Evolutionary conservation across 2,113 vertebrate genomes (phyloP).

Genomic region (Rhagologus leucostigma): DNA sequence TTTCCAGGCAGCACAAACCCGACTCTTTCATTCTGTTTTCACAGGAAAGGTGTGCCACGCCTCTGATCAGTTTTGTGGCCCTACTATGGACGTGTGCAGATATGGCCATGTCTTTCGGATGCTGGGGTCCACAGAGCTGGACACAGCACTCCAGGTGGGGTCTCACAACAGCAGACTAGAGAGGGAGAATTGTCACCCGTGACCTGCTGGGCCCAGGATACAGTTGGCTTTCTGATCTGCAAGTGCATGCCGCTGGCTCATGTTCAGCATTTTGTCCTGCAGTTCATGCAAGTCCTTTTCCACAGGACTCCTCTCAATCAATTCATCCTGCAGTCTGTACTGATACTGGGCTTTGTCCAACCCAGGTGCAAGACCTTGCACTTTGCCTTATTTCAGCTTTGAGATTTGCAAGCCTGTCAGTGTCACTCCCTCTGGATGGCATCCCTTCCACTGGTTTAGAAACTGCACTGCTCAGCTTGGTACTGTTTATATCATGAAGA

Average conservation of each 20-base stretch:
- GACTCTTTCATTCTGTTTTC: not conserved
- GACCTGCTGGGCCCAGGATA: not conserved
- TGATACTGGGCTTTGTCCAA: not conserved
- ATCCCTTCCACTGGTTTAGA: not conserved
- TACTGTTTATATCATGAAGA: not conserved
- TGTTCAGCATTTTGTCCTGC: not conserved
- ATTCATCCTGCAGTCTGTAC: not conserved
- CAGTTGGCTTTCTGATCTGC: not conserved
- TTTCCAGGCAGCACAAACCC: not conserved
- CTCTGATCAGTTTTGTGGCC: not conserved
- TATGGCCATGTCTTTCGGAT: not conserved
- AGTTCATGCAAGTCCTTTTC: not conserved
- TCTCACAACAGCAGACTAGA: accelerated
- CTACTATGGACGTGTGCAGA: not conserved
- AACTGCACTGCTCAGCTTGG: not conserved
- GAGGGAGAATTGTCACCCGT: not conserved
- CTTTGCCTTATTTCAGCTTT: not conserved
- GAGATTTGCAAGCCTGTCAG: accelerated
- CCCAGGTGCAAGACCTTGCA: not conserved
- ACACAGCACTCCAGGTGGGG: not conserved
- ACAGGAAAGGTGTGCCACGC: not conserved
- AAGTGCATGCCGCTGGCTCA: accelerated
- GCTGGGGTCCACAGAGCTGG: not conserved
- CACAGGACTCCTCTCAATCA: not conserved
- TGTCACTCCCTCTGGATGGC: not conserved